Percentiles rank a stretch among this genome's conserved stretches.
Evolutionary conservation across 2,797 vertebrate genomes (phyloP).

Genomic region (Miichthys miiuy): DNA sequence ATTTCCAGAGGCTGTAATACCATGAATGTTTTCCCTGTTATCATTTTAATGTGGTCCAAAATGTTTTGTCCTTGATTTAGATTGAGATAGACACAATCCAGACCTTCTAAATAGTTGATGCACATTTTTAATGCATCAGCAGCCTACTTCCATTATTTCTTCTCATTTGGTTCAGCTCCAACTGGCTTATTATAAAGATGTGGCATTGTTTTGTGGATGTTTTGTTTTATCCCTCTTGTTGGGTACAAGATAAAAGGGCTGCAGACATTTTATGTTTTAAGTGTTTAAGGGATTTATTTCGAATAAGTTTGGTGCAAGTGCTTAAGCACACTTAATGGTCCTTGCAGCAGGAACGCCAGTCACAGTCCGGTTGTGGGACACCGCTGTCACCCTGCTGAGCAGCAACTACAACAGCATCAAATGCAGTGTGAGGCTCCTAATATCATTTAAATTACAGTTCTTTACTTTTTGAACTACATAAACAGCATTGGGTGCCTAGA

Average conservation of each 20-base stretch:
- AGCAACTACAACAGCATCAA: not conserved
- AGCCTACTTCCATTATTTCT: conserved; percentile 62
- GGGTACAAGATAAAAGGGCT: conserved; percentile 40
- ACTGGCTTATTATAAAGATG: conserved; percentile 43
- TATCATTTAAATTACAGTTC: not conserved
- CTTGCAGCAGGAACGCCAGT: conserved; percentile 5
- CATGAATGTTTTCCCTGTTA: conserved; percentile 39
- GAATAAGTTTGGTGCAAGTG: conserved; percentile 29
- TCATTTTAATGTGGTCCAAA: conserved; percentile 57
- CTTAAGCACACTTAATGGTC: conserved; percentile 25
- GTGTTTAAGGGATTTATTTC: conserved; percentile 33
- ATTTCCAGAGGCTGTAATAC: conserved; percentile 22
- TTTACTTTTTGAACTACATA: not conserved
- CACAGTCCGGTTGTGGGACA: not conserved
- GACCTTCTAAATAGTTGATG: conserved; percentile 70
- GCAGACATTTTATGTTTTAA: conserved; percentile 33
- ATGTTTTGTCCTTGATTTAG: conserved; percentile 52
- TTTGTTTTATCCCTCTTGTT: conserved; percentile 52
- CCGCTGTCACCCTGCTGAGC: not conserved
- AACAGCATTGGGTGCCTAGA: no score
- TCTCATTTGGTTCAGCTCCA: conserved; percentile 71
- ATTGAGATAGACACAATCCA: conserved; percentile 53
- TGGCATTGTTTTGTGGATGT: conserved; percentile 28
- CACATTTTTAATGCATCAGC: conserved; percentile 71
- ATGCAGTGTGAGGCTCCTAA: not conserved